A percentile compares a stretch with the other conserved stretches of the same genome.
Conservation (phyloP, 2,113 vertebrate species). For the Zapornia atra region DNA sequence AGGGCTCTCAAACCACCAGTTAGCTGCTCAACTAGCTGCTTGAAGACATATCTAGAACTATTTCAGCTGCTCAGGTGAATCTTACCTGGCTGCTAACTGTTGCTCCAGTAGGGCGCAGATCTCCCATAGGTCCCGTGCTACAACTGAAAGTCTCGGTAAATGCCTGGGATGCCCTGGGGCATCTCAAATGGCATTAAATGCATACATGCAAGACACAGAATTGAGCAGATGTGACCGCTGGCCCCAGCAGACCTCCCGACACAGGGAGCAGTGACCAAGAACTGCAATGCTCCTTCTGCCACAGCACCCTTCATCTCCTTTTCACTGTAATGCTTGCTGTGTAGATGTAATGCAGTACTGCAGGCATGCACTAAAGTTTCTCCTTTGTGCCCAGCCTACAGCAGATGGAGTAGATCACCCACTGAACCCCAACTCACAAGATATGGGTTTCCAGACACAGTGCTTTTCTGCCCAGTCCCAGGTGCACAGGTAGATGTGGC, state of each 20-base stretch:
- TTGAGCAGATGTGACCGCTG: rapidly evolving
- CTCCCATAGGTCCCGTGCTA: background rate
- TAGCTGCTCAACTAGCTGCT: no score
- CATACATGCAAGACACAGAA: background rate
- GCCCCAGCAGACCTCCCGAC: background rate
- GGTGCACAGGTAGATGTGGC: background rate
- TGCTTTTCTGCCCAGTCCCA: background rate
- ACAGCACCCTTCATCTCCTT: background rate
- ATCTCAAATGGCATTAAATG: background rate
- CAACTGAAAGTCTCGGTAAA: background rate
- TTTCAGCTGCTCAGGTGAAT: background rate
- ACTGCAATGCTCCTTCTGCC: background rate
- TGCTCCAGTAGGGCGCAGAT: background rate
- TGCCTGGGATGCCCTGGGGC: background rate
- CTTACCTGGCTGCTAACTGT: background rate
- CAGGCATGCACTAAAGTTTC: background rate
- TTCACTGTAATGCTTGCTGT: background rate
- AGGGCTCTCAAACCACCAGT: background rate
- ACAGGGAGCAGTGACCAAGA: background rate
- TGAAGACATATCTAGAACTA: background rate
- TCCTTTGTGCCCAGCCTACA: background rate
- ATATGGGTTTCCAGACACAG: background rate
- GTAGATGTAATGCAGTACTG: background rate
- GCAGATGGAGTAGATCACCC: background rate
- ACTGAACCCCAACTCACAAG: background rate